Conservation (phyloP, 2,888 invertebrate species). For the Lumbricus terrestris region DNA sequence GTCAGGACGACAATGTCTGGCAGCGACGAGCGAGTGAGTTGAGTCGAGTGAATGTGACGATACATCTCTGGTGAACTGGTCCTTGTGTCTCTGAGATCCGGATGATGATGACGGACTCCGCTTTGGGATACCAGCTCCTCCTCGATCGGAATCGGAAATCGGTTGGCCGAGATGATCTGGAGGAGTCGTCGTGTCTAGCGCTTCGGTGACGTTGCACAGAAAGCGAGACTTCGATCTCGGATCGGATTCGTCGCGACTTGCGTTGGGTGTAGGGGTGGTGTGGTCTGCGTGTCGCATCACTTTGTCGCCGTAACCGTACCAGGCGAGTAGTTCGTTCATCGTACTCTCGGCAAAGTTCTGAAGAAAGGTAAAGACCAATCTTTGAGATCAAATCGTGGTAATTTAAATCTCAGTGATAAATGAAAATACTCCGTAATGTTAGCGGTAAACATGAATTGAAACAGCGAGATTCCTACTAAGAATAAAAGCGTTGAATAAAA, state of each 20-base stretch:
- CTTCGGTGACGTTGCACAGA: not conserved
- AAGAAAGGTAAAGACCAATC: not conserved
- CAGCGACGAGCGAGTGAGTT: not conserved
- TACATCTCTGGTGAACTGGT: not conserved
- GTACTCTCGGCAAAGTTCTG: slow-evolving; percentile 88
- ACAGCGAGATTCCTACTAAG: not conserved
- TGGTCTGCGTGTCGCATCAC: not conserved
- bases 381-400: not conserved
- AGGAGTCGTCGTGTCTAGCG: not conserved
- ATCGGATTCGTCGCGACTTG: not conserved
- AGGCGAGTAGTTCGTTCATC: slow-evolving; percentile 86
- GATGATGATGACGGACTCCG: not conserved
- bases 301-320: slow-evolving; percentile 79
- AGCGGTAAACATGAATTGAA: too few relatives aligned
- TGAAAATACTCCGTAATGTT: not conserved
- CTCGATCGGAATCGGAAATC: not conserved
- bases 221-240: not conserved
- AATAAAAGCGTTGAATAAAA: too few relatives aligned
- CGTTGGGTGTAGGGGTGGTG: not conserved
- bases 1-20: not conserved
- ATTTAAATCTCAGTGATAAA: not conserved
- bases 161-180: not conserved
- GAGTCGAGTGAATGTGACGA: not conserved
- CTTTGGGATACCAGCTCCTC: not conserved
- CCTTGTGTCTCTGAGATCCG: not conserved